Evolutionary conservation across 2,797 vertebrate genomes (phyloP).

Genomic region (Denticeps clupeoides): DNA sequence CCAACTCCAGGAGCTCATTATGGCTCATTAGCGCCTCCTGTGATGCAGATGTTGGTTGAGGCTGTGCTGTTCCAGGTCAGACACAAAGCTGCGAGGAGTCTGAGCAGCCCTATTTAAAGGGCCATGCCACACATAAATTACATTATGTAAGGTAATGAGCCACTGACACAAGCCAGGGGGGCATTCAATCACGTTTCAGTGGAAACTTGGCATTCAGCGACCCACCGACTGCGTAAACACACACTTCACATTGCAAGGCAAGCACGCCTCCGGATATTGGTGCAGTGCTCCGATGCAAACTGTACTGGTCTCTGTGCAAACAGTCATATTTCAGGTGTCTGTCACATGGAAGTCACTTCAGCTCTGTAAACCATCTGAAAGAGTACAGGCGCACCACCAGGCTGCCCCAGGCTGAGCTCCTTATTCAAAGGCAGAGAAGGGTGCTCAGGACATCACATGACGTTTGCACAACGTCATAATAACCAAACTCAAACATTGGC

Average conservation of each 20-base stretch:
- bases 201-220: slow-evolving; percentile 10
- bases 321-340: background rate
- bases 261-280: background rate
- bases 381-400: slow-evolving; percentile 18
- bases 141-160: slow-evolving; percentile 8
- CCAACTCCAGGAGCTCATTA: slow-evolving; percentile 22
- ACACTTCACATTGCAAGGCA: background rate
- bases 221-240: slow-evolving; percentile 1
- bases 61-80: slow-evolving; percentile 7
- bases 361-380: too few species aligned
- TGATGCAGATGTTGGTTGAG: slow-evolving; percentile 10
- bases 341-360: too few species aligned
- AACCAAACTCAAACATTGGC: too few species aligned
- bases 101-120: slow-evolving; percentile 2
- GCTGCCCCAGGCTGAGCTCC: slow-evolving; percentile 15
- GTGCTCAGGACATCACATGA: too few species aligned
- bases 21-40: slow-evolving; percentile 7
- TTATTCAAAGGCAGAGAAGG: too few species aligned
- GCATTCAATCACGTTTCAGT: slow-evolving; percentile 6
- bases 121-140: background rate
- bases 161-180: slow-evolving; percentile 4
- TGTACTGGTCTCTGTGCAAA: background rate
- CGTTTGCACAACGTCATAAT: too few species aligned
- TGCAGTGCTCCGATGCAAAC: background rate
- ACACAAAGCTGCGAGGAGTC: background rate